phyloP scores from a whole-genome alignment of 2,888 invertebrate genomes.

The Thymelicus lineola region DNA sequence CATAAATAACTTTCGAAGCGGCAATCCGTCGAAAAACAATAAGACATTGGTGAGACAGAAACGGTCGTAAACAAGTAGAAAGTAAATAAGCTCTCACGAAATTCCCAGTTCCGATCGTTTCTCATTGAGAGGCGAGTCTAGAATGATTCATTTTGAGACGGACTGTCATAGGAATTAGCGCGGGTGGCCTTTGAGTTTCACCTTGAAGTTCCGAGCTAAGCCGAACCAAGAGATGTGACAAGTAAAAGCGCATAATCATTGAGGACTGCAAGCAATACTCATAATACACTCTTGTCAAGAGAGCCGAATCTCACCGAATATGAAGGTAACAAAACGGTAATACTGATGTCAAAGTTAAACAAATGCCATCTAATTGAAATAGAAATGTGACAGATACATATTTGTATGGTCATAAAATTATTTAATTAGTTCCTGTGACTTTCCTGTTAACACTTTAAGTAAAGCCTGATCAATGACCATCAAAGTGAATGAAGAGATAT shows the following conservation, averaged over 20 bases:
- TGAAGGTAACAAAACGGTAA: not conserved
- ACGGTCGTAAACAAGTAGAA: constrained; percentile 35
- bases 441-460: too few relatives aligned
- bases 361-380: too few relatives aligned
- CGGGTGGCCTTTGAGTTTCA: constrained; percentile 36
- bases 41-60: constrained; percentile 26
- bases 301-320: constrained; percentile 12
- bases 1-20: constrained; percentile 9
- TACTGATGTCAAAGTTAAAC: not conserved
- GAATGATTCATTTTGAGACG: constrained; percentile 36
- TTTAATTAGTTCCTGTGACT: too few relatives aligned
- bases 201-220: constrained; percentile 20
- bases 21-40: constrained; percentile 23
- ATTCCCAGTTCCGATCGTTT: constrained; percentile 34
- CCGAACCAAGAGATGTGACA: constrained; percentile 31
- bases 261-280: constrained; percentile 16
- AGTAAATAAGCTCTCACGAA: constrained; percentile 38
- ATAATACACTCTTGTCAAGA: constrained; percentile 29
- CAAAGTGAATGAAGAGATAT: too few relatives aligned
- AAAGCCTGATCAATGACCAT: too few relatives aligned
- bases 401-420: too few relatives aligned
- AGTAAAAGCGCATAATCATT: constrained; percentile 37
- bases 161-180: constrained; percentile 35
- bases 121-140: constrained; percentile 30
- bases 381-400: too few relatives aligned